Percentiles rank a stretch among this genome's conserved stretches.
These are phyloP conservation scores for Reticulitermes speratus DNA, from an alignment of 1,140 invertebrate genomes.

Conservation along the genomic window DNA sequence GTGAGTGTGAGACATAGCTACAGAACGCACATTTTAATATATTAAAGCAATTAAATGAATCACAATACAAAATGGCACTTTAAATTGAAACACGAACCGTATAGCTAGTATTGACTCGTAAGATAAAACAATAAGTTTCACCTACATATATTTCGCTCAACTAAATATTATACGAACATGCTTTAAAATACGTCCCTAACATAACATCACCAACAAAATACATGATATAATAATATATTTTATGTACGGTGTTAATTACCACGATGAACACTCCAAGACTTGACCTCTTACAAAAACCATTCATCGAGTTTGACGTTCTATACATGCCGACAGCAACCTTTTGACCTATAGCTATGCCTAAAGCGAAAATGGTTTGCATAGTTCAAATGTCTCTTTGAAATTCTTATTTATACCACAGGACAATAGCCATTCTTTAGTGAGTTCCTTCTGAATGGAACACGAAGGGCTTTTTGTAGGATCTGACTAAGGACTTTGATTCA, in stretches of 20 bases:
- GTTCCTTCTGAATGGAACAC: background rate
- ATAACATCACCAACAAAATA: no score
- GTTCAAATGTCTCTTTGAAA: conserved; percentile 13
- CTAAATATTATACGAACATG: no score
- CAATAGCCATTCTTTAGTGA: background rate
- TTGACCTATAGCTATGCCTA: background rate
- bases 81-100: no score
- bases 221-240: no score
- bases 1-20: no score
- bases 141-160: no score
- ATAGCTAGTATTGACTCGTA: no score
- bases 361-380: conserved; percentile 9
- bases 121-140: background rate
- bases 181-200: no score
- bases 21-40: no score
- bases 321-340: background rate
- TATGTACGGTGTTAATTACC: no score
- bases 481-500: background rate
- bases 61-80: no score
- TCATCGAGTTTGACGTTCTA: background rate
- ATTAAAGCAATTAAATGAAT: no score
- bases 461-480: background rate
- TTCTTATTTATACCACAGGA: background rate
- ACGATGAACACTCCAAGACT: background rate
- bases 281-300: background rate